Evolutionary conservation across 1,140 invertebrate genomes (phyloP), one percentile per base, ranked within the genome.

Genomic region (Telenomus remus): DNA sequence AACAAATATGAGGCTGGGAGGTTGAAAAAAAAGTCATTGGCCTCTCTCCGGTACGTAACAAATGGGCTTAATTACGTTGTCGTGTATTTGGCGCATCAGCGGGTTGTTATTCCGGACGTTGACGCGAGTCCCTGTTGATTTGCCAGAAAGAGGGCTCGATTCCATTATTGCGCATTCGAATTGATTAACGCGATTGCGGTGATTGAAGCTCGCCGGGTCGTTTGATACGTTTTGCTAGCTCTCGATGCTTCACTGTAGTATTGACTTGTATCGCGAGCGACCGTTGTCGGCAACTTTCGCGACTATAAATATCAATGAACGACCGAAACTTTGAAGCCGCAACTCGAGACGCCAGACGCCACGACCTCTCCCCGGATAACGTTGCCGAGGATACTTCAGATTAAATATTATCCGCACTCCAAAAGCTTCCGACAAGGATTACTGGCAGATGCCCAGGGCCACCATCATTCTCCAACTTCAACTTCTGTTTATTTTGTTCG

Each of bases 251-350:
- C 19, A 27, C 19, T 27, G 19, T 27, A 27, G 6, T 27, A 27
- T 27, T 6, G 19, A 27, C 19, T 1, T 27, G 19, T 27, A 27
- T 6, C 19, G 19, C 19, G 19, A 1, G 19, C 19, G 19, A 6
- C 19, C 51, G 57, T 33, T 39, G 50, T 65, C 35, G 19, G 55
- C n/a, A 42, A 37, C 27, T 39, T 34, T 7, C 13, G 46, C 42
- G 11, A 57, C 66, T 76, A 76, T 76, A 71, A 71, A 71, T 76
- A 76, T 76, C 74, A 71, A 76, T 71, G 74, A 76, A 76, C 60
- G 50, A 37, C n/a, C 55, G 42, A 71, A 76, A 76, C 55, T 76
- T 76, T 68, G 63, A 76, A 76, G 74, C 74, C 68, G 57, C 56
- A 71, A 70, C 66, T 76, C 47, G 47, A 71, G 50, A 70, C 56